phyloP scores from a whole-genome alignment of 2,888 invertebrate species.

The Macrosoma leucophasiata region DNA sequence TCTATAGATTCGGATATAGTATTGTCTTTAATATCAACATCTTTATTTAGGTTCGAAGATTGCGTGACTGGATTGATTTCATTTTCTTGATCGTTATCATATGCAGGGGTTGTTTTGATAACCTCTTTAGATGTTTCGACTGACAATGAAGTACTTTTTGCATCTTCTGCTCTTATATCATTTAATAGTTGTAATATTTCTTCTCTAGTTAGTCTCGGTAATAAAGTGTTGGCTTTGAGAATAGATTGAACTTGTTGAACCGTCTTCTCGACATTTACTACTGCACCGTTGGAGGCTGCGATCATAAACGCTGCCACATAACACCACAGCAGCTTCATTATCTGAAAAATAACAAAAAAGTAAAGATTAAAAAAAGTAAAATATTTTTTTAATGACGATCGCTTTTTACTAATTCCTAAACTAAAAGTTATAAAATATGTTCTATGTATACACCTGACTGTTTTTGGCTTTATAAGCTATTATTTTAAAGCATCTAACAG shows the following conservation, averaged over 20 bases:
- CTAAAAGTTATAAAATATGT: too few species aligned
- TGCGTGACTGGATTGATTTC: constrained; percentile 36
- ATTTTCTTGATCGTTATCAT: constrained; percentile 40
- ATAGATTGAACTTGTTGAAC: constrained; percentile 81
- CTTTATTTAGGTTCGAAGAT: constrained; percentile 14
- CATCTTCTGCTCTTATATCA: constrained; percentile 77
- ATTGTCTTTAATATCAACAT: constrained; percentile 31
- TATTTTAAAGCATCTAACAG: too few species aligned
- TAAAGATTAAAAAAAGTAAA: not conserved
- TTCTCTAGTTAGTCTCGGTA: constrained; percentile 78
- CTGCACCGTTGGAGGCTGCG: constrained; percentile 34
- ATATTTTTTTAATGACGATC: too few species aligned
- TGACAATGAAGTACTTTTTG: constrained; percentile 41
- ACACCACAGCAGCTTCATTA: constrained; percentile 54
- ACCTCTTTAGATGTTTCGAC: constrained; percentile 33
- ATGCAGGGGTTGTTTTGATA: constrained; percentile 27
- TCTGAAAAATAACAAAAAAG: constrained; percentile 38
- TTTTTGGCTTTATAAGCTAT: too few species aligned
- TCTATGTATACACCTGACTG: too few species aligned
- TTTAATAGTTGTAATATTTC: constrained; percentile 81
- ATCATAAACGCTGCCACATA: constrained; percentile 40
- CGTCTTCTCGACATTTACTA: constrained; percentile 75
- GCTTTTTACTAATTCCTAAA: too few species aligned
- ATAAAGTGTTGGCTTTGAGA: constrained; percentile 74
- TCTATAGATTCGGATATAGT: constrained; percentile 40